Evolutionary conservation across 2,113 vertebrate genomes (phyloP), one percentile per base, ranked within the genome.

Genomic region (Panthera leo): DNA sequence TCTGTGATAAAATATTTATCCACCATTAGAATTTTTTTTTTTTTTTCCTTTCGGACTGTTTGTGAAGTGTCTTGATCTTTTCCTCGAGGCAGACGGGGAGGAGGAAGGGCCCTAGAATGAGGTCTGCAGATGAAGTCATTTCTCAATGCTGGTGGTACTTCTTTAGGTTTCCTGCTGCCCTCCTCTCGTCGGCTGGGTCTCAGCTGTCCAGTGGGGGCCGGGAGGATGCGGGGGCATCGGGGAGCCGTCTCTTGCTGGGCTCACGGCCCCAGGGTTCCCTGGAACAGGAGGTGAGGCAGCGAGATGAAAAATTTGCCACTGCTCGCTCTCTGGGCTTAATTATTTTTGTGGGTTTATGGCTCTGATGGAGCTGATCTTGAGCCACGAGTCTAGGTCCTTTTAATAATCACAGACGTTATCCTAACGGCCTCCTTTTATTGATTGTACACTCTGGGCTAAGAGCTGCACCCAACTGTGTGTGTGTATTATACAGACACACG

Each of bases 1-100:
- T 94, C 4, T 67, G 27, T 68, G 79, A 97, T 98, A 89, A 98
- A 99, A 98, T 98, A 98, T 98, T 98, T 98, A 98, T 98, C 95
- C 97, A 80, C 96, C 86, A 67, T 96, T 97, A 98, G 95, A 97
- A 95, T 68, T 58, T 95, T 86, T 84, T 68, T 70, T 2, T 0
- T 75, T 27, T 42, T 73, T 76, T 75, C n/a, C 73, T 86, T 45
- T 86, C 2, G 75, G 92, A 48, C 85, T 92, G 68, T 68, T 73
- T 95, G 93, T 76, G 80, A 34, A 84, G 79, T 31, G 76, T 91
- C 92, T 91, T 0, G 58, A 95, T 97, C 84, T 92, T 36, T 92
- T 96, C 88, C 95, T 97, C 1, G 0, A 78, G 89, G 90, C 7
- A 0, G 45, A 12, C 5, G 1, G 61, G 48, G 70, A 27, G 92